Conservation (phyloP, 2,113 vertebrate genomes). For the Sorex fumeus region DNA sequence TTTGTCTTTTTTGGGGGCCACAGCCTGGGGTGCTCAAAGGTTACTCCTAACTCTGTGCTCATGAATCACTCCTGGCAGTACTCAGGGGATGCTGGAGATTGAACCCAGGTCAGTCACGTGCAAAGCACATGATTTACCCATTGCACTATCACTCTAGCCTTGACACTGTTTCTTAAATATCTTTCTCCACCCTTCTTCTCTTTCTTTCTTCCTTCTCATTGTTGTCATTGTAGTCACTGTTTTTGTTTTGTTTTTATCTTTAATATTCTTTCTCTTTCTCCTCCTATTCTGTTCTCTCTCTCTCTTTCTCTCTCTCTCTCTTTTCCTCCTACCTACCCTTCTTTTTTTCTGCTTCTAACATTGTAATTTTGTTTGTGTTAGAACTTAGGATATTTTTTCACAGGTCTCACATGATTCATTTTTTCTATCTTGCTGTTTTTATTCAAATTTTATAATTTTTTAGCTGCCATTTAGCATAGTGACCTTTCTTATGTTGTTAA, state of each 20-base stretch:
- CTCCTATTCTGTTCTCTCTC: fast-evolving
- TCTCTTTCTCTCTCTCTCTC: background rate
- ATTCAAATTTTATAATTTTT: background rate
- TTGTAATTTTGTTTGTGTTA: background rate
- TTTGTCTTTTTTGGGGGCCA: too few relatives aligned
- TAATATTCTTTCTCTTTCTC: background rate
- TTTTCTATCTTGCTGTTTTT: slow-evolving; percentile 19
- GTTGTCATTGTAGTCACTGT: background rate
- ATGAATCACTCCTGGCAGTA: too few relatives aligned
- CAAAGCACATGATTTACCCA: too few relatives aligned
- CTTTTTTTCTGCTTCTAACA: background rate
- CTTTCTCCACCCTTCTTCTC: too few relatives aligned
- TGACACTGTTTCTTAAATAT: too few relatives aligned
- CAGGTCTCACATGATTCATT: background rate
- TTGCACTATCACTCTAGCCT: too few relatives aligned
- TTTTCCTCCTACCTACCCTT: background rate
- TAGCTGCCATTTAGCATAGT: background rate
- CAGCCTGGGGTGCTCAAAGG: too few relatives aligned
- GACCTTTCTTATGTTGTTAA: background rate
- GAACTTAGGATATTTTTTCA: background rate
- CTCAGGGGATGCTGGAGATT: too few relatives aligned
- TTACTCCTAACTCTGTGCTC: too few relatives aligned
- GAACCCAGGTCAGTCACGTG: too few relatives aligned
- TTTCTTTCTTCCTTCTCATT: too few relatives aligned
- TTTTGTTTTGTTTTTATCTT: background rate